Evolutionary conservation across 1,140 invertebrate species (phyloP), one percentile per base, ranked within the genome.

Genomic region (Orchesella cincta): DNA sequence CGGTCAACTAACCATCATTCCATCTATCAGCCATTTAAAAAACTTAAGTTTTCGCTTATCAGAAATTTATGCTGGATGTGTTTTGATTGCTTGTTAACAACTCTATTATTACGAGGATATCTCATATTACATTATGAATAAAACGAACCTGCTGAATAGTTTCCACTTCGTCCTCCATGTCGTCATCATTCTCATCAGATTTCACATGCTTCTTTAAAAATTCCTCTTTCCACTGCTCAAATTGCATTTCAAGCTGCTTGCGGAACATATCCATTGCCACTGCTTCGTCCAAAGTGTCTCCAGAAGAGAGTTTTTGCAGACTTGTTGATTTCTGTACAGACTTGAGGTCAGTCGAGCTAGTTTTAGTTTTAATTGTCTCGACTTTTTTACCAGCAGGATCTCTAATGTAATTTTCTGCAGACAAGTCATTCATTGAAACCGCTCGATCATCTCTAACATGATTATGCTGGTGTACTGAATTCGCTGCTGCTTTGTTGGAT

Each of bases 171-270:
- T n/a, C n/a, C n/a, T n/a, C n/a, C n/a, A n/a, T n/a, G n/a, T n/a
- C n/a, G n/a, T n/a, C n/a, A n/a, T n/a, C n/a, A n/a, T n/a, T n/a
- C n/a, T n/a, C n/a, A n/a, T n/a, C n/a, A n/a, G n/a, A n/a, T n/a
- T n/a, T n/a, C n/a, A n/a, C 54, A 67, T 80, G 81, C 23, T 78
- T 78, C 33, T 82, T 64, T 18, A 80, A 18, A 52, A 80, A 82
- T 29, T 82, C 51, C 34, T 79, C 62, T 36, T 82, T 82, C 79
- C 79, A 82, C 64, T 82, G 79, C 52, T 82, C 79, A 76, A 82
- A 78, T 33, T 82, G 81, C 26, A 62, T 46, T 70, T 80, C 81
- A 8, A 82, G 70, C 34, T 82, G 79, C 26, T 64, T 28, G 18
- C 46, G 72, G 46, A 76, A 80, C 31, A 72, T 64, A n/a, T 77